These are phyloP conservation scores for Peromyscus maniculatus DNA, from an alignment of 2,113 vertebrate species.

Conservation along the genomic window DNA sequence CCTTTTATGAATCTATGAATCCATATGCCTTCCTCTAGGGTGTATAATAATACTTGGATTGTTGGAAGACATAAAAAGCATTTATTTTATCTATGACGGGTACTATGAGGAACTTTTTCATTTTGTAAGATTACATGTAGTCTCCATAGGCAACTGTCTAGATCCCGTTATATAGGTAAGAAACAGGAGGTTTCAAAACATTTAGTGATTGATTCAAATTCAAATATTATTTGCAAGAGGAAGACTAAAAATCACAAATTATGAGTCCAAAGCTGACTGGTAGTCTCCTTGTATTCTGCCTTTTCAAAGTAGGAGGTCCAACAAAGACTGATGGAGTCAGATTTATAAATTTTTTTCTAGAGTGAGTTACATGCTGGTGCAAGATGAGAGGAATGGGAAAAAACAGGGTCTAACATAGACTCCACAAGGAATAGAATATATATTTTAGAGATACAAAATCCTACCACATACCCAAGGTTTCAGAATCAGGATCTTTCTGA, in stretches of 20 bases:
- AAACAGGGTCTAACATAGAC: too few relatives aligned
- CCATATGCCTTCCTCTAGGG: background rate
- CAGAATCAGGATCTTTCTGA: background rate
- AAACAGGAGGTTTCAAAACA: background rate
- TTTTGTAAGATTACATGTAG: background rate
- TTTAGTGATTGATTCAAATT: background rate
- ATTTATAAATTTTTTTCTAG: background rate
- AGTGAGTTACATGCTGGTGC: background rate
- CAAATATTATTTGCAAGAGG: background rate
- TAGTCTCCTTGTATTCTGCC: background rate
- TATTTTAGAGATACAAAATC: background rate
- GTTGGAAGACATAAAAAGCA: background rate
- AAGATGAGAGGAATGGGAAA: background rate
- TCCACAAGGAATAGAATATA: background rate
- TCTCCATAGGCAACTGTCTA: background rate
- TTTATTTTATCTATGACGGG: background rate
- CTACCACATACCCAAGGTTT: background rate
- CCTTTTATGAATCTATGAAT: background rate
- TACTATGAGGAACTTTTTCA: background rate
- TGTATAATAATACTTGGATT: background rate
- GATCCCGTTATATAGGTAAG: background rate
- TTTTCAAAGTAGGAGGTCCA: background rate
- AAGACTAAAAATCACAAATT: background rate
- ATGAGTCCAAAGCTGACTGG: background rate
- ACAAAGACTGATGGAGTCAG: background rate